A percentile compares a stretch with the other conserved stretches of the same genome.
These are phyloP conservation scores for Diceros bicornis DNA, from an alignment of 2,797 vertebrate genomes.

Conservation along the genomic window DNA sequence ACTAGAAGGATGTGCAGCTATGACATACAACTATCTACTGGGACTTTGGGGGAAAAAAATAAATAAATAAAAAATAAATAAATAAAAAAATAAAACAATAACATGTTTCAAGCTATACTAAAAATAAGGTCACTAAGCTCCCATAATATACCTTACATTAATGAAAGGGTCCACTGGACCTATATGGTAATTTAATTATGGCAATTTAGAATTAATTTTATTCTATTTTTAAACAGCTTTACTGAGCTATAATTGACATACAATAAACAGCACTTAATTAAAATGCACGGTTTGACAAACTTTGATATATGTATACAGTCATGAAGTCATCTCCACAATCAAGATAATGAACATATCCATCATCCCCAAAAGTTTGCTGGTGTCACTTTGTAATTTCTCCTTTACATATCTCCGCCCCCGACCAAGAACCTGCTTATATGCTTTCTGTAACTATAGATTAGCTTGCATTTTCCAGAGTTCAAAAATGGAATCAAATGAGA, in stretches of 20 bases:
- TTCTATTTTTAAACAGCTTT: slow-evolving; percentile 29
- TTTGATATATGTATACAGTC: not conserved
- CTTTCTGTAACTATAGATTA: not conserved
- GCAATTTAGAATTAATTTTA: not conserved
- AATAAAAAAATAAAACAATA: not conserved
- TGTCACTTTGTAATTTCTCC: slow-evolving; percentile 28
- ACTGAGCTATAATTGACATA: not conserved
- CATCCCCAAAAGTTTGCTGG: not conserved
- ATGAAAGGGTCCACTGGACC: not conserved
- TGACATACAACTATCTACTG: too few relatives aligned
- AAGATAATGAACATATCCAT: not conserved
- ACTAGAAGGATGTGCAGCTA: too few relatives aligned
- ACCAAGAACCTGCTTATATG: not conserved
- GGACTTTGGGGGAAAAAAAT: too few relatives aligned
- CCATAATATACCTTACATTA: not conserved
- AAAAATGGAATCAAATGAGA: not conserved
- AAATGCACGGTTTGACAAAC: not conserved
- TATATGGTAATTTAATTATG: not conserved
- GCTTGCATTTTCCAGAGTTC: not conserved
- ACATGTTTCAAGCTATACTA: not conserved
- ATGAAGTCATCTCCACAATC: not conserved
- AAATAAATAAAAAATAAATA: too few relatives aligned
- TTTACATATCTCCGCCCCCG: not conserved
- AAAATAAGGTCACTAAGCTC: slow-evolving; percentile 28
- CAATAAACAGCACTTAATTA: not conserved